phyloP scores from a whole-genome alignment of 2,113 vertebrate species.

The Tretioscincus oriximinensis region DNA sequence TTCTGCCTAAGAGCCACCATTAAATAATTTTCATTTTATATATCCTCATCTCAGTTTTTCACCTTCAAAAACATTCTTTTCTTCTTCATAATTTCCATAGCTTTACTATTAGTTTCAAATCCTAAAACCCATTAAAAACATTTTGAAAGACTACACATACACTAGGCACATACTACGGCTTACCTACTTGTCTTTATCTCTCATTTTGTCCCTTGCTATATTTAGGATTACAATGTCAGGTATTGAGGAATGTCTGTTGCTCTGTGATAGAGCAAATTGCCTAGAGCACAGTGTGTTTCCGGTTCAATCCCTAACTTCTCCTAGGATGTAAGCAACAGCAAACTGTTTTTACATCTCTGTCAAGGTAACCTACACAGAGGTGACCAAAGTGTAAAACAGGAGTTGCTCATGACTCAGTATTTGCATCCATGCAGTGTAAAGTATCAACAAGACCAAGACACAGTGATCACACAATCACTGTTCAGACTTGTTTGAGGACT shows the following conservation, averaged over 20 bases:
- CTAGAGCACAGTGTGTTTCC: neutral
- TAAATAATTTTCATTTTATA: constrained; percentile 37
- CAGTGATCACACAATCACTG: no score
- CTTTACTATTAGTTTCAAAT: constrained; percentile 34
- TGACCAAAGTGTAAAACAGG: no score
- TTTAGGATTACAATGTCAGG: neutral
- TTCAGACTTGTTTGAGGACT: no score
- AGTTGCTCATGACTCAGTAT: neutral
- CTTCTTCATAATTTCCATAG: constrained; percentile 23
- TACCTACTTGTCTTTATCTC: neutral
- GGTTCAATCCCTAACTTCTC: neutral
- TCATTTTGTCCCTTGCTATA: neutral
- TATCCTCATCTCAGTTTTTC: constrained; percentile 16
- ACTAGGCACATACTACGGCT: neutral
- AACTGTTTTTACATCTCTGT: neutral
- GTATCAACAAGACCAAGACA: no score
- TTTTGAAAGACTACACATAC: neutral
- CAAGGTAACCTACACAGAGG: no score
- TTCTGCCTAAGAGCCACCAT: neutral
- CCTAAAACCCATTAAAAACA: constrained; percentile 36
- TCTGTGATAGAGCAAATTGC: neutral
- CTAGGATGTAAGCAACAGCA: neutral
- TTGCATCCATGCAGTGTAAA: no score
- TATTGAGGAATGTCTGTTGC: neutral
- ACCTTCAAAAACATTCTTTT: constrained; percentile 37